Evolutionary conservation across 2,113 vertebrate species (phyloP).

Genomic region (Silurus meridionalis): DNA sequence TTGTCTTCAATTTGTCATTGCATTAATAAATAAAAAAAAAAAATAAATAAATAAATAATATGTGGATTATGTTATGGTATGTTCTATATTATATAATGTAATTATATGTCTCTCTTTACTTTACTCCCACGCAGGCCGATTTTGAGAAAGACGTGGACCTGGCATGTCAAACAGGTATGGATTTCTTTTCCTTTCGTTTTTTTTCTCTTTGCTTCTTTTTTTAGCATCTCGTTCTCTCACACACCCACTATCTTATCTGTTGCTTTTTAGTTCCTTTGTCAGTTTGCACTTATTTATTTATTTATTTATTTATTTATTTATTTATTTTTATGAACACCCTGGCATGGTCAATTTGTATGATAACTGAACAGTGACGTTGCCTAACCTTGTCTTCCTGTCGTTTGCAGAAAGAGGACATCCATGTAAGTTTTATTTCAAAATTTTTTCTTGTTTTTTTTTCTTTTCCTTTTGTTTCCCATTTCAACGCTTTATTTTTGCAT

Average conservation of each 20-base stretch:
- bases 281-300: neutral
- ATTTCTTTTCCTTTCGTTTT: neutral
- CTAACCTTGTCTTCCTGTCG: slow-evolving; percentile 62
- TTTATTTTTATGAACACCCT: slow-evolving; percentile 40
- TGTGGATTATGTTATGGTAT: too few species aligned
- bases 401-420: slow-evolving; percentile 80
- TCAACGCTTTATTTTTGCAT: neutral
- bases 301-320: neutral
- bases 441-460: neutral
- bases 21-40: neutral
- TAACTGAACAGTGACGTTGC: slow-evolving; percentile 61
- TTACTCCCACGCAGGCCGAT: slow-evolving; percentile 85
- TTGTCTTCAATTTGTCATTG: neutral
- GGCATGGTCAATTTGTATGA: slow-evolving; percentile 20
- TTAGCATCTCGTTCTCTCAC: slow-evolving; percentile 13
- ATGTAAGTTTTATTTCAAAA: slow-evolving; percentile 71
- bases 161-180: slow-evolving; percentile 97
- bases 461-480: neutral
- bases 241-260: neutral
- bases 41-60: too few species aligned
- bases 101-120: slow-evolving; percentile 43
- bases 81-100: too few species aligned
- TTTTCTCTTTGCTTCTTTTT: neutral
- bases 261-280: neutral
- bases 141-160: slow-evolving; percentile 99